These are phyloP conservation scores for Xenops minutus DNA, from an alignment of 2,797 vertebrate genomes.

Conservation along the genomic window DNA sequence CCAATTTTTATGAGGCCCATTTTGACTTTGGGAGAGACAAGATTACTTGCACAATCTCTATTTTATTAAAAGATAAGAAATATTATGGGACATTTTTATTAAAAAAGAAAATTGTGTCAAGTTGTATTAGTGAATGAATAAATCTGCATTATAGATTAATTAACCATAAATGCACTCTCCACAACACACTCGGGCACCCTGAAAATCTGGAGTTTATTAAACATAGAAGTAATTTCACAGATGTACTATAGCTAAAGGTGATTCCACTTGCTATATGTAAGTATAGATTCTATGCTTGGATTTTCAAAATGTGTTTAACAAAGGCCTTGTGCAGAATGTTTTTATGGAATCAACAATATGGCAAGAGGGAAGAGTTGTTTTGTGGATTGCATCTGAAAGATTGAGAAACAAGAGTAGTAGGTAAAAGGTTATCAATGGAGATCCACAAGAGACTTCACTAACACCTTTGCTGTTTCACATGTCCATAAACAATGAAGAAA, in stretches of 20 bases:
- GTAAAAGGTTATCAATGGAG: background rate
- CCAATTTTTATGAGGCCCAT: constrained; percentile 62
- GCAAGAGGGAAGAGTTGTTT: background rate
- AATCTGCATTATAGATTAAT: constrained; percentile 20
- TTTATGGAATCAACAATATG: background rate
- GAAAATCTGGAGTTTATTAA: background rate
- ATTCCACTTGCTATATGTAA: background rate
- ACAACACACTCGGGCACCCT: background rate
- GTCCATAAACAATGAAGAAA: background rate
- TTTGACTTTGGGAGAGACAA: constrained; percentile 30
- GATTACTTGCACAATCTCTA: constrained; percentile 43
- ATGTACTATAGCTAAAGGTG: background rate
- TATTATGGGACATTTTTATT: constrained; percentile 21
- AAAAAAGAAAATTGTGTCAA: constrained; percentile 41
- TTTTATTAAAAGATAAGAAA: constrained; percentile 70
- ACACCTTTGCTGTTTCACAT: background rate
- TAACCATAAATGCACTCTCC: background rate
- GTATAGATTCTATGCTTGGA: background rate
- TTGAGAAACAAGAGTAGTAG: background rate
- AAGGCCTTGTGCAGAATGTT: background rate
- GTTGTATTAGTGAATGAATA: constrained; percentile 39
- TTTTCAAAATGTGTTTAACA: background rate
- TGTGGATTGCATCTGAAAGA: background rate
- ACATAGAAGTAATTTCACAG: background rate
- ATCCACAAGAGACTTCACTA: background rate